These are phyloP conservation scores for Habroteleia sp. DNA, from an alignment of 2,888 invertebrate genomes.

Conservation along the genomic window DNA sequence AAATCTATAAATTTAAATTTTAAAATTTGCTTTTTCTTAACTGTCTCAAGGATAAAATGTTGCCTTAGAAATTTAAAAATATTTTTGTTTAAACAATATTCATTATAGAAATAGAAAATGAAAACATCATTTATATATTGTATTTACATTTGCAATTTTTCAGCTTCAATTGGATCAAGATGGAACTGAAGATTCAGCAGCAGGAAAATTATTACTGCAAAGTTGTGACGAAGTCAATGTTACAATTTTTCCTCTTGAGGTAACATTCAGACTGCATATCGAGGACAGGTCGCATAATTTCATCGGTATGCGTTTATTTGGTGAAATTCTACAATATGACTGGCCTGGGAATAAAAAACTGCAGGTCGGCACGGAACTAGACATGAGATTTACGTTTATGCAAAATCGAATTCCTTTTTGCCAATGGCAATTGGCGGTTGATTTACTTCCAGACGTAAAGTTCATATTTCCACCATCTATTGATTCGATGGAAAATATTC, in stretches of 20 bases:
- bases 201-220: conserved; percentile 37
- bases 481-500: conserved; percentile 13
- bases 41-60: too few relatives aligned
- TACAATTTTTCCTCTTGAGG: conserved; percentile 18
- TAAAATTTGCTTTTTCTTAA: too few relatives aligned
- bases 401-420: conserved; percentile 90
- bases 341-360: conserved; percentile 12
- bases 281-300: conserved; percentile 36
- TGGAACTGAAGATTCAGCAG: conserved; percentile 47
- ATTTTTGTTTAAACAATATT: not conserved
- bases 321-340: conserved; percentile 32
- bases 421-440: conserved; percentile 92
- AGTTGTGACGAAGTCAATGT: conserved; percentile 46
- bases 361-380: conserved; percentile 77
- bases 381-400: conserved; percentile 90
- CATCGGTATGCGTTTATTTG: conserved; percentile 27
- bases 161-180: conserved; percentile 47
- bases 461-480: conserved; percentile 85
- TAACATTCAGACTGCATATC: conserved; percentile 39
- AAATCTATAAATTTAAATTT: too few relatives aligned
- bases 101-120: too few relatives aligned
- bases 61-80: too few relatives aligned
- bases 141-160: not conserved
- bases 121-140: too few relatives aligned
- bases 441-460: conserved; percentile 87